Conservation (phyloP, 2,113 vertebrate species). For the Prunella himalayana region DNA sequence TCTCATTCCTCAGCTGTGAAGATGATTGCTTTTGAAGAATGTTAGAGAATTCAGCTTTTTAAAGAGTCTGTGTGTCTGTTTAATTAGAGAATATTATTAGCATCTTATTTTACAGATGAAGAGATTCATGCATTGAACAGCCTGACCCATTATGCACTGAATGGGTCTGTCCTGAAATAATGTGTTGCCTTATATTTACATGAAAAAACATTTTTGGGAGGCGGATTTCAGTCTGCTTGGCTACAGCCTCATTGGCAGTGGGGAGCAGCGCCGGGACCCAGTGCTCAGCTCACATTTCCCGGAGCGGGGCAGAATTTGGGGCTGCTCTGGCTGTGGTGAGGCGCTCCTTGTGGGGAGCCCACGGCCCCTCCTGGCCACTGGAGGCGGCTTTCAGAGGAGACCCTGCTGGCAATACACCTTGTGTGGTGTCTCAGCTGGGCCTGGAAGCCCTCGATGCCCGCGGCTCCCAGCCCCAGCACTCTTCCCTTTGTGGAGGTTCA, state of each 20-base stretch:
- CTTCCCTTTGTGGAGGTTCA: no score
- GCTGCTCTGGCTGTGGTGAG: neutral
- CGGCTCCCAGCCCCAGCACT: fast-evolving
- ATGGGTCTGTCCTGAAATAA: neutral
- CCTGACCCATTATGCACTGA: neutral
- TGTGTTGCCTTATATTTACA: neutral
- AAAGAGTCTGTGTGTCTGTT: neutral
- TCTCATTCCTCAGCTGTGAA: neutral
- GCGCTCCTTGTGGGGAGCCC: fast-evolving
- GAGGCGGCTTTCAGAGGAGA: fast-evolving
- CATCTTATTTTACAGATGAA: neutral
- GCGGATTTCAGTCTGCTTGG: neutral
- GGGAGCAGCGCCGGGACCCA: neutral
- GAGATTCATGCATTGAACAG: neutral
- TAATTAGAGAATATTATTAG: neutral
- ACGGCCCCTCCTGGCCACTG: fast-evolving
- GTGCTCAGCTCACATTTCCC: fast-evolving
- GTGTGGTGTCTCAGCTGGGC: fast-evolving
- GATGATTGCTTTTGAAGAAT: neutral
- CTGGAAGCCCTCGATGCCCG: fast-evolving
- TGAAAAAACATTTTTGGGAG: neutral
- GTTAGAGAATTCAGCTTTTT: neutral
- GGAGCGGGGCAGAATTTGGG: neutral
- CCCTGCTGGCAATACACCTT: no score
- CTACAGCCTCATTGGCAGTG: neutral